phyloP scores from a whole-genome alignment of 2,113 vertebrate genomes.

The Prochilodus magdalenae region DNA sequence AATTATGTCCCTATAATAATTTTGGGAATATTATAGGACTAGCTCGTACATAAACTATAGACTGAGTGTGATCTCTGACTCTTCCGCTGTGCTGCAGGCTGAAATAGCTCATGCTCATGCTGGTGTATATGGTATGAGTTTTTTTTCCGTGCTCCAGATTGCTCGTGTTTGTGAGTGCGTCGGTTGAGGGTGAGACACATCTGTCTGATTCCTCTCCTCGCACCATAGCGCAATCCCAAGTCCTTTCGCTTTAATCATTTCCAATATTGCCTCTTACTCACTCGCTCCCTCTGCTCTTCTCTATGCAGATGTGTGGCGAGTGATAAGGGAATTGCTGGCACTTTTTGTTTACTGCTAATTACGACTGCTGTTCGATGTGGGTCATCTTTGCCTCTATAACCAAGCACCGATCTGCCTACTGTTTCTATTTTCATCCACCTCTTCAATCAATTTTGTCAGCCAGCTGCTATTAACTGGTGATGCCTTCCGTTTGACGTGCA shows the following conservation, averaged over 20 bases:
- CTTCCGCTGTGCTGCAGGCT: no score
- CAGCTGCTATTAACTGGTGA: conserved; percentile 53
- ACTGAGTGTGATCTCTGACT: no score
- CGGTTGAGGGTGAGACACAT: conserved; percentile 3
- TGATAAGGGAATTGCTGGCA: conserved; percentile 55
- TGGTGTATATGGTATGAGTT: background rate
- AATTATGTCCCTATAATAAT: no score
- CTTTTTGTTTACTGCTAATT: conserved; percentile 68
- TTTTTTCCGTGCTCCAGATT: background rate
- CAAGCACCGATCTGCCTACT: conserved; percentile 51
- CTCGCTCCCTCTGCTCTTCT: conserved; percentile 48
- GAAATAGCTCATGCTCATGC: background rate
- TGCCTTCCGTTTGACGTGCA: background rate
- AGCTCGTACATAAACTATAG: no score
- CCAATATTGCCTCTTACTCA: conserved; percentile 55
- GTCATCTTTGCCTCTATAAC: conserved; percentile 60
- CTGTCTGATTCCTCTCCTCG: background rate
- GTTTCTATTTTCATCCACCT: conserved; percentile 65
- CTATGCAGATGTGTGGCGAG: conserved; percentile 53
- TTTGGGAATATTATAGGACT: no score
- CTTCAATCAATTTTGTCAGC: conserved; percentile 69
- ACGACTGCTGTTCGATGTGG: conserved; percentile 56
- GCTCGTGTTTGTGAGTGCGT: conserved; percentile 20
- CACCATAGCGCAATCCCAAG: conserved; percentile 37
- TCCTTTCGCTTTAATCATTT: conserved; percentile 55